phyloP scores from a whole-genome alignment of 2,888 invertebrate species.

The Smittia aterrima region DNA sequence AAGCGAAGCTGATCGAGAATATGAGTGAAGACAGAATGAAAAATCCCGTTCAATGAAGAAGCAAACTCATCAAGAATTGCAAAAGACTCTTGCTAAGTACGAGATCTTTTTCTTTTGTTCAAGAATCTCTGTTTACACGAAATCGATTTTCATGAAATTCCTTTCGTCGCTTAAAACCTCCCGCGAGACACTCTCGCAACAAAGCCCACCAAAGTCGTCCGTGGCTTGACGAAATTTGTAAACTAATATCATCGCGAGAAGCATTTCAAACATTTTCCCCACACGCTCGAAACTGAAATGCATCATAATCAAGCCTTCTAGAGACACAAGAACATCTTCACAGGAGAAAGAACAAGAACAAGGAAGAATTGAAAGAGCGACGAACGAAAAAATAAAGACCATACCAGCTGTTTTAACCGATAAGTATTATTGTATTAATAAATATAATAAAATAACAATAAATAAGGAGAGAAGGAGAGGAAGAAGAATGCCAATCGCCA shows the following conservation, averaged over 20 bases:
- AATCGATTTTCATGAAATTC: background rate
- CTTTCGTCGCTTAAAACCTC: no score
- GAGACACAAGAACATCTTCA: background rate
- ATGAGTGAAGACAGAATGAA: background rate
- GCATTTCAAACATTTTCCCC: background rate
- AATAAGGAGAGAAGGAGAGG: slow-evolving; percentile 24
- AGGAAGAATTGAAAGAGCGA: slow-evolving; percentile 22
- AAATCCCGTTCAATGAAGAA: background rate
- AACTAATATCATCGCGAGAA: background rate
- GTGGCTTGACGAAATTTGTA: background rate
- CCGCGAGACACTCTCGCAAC: background rate
- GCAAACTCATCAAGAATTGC: background rate
- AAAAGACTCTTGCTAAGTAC: background rate
- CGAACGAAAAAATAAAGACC: background rate
- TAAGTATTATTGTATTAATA: slow-evolving; percentile 40
- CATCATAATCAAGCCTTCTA: slow-evolving; percentile 23
- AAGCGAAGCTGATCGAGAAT: background rate
- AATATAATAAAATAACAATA: slow-evolving; percentile 39
- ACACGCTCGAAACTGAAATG: background rate
- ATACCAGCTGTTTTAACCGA: slow-evolving; percentile 40
- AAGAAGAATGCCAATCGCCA: slow-evolving; percentile 18
- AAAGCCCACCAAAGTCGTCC: background rate
- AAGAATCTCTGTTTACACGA: background rate
- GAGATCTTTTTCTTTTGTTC: background rate
- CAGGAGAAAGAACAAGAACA: slow-evolving; percentile 20